Evolutionary conservation across 2,888 invertebrate species (phyloP).

Genomic region (Caenorhabditis macrosperma): DNA sequence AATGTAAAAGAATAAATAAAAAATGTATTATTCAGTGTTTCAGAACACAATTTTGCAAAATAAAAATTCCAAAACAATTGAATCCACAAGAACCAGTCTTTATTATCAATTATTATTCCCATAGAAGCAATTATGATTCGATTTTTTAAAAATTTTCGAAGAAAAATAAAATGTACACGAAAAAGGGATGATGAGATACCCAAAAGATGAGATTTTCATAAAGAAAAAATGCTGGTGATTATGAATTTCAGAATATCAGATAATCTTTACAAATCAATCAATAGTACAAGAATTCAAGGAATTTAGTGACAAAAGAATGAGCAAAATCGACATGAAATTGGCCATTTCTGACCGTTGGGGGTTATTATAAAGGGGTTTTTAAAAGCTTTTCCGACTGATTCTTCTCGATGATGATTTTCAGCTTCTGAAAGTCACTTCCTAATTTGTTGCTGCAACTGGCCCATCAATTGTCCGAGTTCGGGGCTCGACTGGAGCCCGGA

Average conservation of each 20-base stretch:
- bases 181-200: constrained; percentile 32
- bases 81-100: not conserved
- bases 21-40: too few species aligned
- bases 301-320: too few species aligned
- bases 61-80: too few species aligned
- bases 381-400: too few species aligned
- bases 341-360: too few species aligned
- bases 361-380: too few species aligned
- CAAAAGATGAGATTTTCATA: constrained; percentile 21
- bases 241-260: constrained; percentile 10
- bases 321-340: too few species aligned
- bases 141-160: not conserved
- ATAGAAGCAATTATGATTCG: not conserved
- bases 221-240: not conserved
- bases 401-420: not conserved
- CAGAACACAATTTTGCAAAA: too few species aligned
- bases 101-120: constrained; percentile 23
- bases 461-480: constrained; percentile 57
- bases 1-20: too few species aligned
- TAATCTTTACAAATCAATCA: too few species aligned
- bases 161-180: not conserved
- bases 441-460: constrained; percentile 30
- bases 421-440: not conserved
- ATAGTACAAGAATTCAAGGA: too few species aligned
- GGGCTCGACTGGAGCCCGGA: constrained; percentile 69